A percentile compares a stretch with the other conserved stretches of the same genome.
Evolutionary conservation across 2,797 vertebrate species (phyloP).

Genomic region (Chaetophractus vellerosus): DNA sequence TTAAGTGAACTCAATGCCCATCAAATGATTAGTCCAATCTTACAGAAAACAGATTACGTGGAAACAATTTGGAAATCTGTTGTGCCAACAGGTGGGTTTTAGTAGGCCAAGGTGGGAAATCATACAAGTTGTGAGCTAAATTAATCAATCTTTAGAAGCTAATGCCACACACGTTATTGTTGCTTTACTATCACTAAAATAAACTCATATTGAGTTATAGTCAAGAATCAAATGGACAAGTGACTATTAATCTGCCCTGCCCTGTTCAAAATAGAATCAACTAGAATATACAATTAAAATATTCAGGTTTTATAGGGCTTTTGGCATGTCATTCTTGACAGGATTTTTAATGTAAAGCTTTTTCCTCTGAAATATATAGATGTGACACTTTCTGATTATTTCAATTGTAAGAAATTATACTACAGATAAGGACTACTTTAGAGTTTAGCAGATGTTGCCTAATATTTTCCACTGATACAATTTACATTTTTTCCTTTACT

Average conservation of each 20-base stretch:
- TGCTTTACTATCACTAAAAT: conserved; percentile 20
- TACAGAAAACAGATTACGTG: not conserved
- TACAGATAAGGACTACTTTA: not conserved
- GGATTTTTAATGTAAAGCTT: not conserved
- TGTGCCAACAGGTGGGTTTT: not conserved
- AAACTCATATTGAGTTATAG: not conserved
- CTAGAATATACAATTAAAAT: not conserved
- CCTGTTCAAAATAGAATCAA: not conserved
- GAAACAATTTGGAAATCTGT: not conserved
- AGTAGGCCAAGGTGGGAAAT: not conserved
- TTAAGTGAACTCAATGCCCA: not conserved
- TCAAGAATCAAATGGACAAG: not conserved
- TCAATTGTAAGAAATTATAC: not conserved
- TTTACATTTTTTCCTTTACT: not conserved
- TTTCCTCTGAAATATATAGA: not conserved
- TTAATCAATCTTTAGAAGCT: not conserved
- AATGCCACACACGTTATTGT: not conserved
- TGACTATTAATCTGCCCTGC: not conserved
- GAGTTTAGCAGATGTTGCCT: not conserved
- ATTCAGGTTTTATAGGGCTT: not conserved
- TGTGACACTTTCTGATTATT: not conserved
- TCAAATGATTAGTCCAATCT: not conserved
- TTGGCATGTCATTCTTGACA: not conserved
- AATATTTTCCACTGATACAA: not conserved
- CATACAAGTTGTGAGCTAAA: not conserved